Evolutionary conservation across 2,888 invertebrate genomes (phyloP), one percentile per base, ranked within the genome.

Genomic region (Calephelis perditalis): DNA sequence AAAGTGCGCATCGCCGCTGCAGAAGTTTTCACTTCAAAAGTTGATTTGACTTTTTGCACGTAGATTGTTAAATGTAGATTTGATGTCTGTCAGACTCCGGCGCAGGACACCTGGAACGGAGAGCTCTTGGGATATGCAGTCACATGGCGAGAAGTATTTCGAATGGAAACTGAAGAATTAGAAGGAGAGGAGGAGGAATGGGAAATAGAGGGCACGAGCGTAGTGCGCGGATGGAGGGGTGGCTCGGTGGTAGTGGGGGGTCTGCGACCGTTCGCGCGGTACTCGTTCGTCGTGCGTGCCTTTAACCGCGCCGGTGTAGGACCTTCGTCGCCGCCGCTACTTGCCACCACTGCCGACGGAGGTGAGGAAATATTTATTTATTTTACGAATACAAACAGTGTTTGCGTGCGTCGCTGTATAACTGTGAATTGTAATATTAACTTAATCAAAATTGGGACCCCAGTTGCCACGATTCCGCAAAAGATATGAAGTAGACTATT

Each of bases 301-400:
- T 95, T 95, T 79, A 97, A 96, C 82, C 93, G 94, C 66, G 94
- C 96, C 58, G 96, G 97, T 11, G 92, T 94, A 49, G 96, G 97
- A 0, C 96, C 97, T 0, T 91, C 93, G 66, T 95, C 96, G 57
- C 91, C 93, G 0, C 91, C 93, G 40, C 91, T 95, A 10, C 92
- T 93, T 70, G 95, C 95, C 9, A 93, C 94, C 47, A 96, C 97
- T 5, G 92, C 95, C 46, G 96, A 96, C 81, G 96, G 96, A 80
- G 94, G 94, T 94, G 7, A 40, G 40, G 8, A 40, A 26, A 26
- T 26, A 26, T 26, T 26, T 26, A 26, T 26, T 26, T 26, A 4
- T 26, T 26, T 26, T 2, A 26, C 26, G 26, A 26, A 26, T 26
- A 26, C 26, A 15, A 15, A 15, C 15, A 15, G 15, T 15, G 15